A percentile compares a stretch with the other conserved stretches of the same genome.
Evolutionary conservation across 2,797 vertebrate species (phyloP).

Genomic region (Neopelma chrysocephalum): DNA sequence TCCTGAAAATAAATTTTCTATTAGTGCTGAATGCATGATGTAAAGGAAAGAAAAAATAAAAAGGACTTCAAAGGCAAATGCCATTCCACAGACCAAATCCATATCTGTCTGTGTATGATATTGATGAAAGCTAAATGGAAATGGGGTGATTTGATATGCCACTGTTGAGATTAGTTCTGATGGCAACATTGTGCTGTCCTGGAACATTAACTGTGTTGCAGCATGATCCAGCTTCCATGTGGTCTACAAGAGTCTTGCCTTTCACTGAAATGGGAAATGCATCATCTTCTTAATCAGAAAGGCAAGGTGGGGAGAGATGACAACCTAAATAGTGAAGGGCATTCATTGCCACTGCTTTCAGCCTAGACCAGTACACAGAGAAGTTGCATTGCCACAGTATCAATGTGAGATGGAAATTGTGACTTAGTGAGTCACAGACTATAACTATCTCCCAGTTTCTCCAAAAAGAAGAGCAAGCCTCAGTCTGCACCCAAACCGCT

Average conservation of each 20-base stretch:
- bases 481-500: background rate
- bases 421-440: background rate
- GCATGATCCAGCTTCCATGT: background rate
- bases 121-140: constrained; percentile 25
- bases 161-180: constrained; percentile 6
- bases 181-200: background rate
- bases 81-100: background rate
- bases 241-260: background rate
- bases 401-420: background rate
- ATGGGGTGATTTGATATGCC: constrained; percentile 13
- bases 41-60: background rate
- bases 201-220: background rate
- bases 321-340: background rate
- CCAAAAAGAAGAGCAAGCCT: background rate
- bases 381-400: background rate
- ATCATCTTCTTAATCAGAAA: background rate
- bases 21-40: constrained; percentile 5
- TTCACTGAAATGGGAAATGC: background rate
- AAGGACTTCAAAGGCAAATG: constrained; percentile 35
- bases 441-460: background rate
- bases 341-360: background rate
- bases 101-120: constrained; percentile 11
- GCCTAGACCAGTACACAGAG: background rate
- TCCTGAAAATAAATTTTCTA: constrained; percentile 10
- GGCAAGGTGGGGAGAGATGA: background rate